These are phyloP conservation scores for Melieria picta DNA, from an alignment of 2,888 invertebrate species.

Conservation along the genomic window DNA sequence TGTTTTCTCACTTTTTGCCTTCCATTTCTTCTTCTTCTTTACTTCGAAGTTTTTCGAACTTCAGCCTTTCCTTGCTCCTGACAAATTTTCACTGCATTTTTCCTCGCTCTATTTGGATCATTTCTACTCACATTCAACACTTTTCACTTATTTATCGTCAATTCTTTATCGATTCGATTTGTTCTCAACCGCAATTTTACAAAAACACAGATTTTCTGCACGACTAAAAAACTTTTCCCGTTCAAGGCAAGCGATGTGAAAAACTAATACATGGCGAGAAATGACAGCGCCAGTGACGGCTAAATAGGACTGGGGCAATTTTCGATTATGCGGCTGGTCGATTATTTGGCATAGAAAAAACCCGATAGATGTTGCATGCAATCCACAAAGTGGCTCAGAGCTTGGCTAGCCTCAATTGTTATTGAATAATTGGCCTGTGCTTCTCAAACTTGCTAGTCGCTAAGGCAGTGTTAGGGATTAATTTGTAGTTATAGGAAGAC, in stretches of 20 bases:
- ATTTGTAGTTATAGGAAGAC: too few species aligned
- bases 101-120: constrained; percentile 8
- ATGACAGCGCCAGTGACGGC: not conserved
- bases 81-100: constrained; percentile 20
- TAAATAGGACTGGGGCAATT: too few species aligned
- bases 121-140: constrained; percentile 35
- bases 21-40: constrained; percentile 19
- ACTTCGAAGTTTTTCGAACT: constrained; percentile 29
- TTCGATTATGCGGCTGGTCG: too few species aligned
- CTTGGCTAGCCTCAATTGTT: too few species aligned
- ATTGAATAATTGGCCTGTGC: too few species aligned
- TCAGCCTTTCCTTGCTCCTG: constrained; percentile 8
- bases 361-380: too few species aligned
- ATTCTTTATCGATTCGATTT: constrained; percentile 11
- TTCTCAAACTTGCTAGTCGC: too few species aligned
- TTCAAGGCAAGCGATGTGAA: constrained; percentile 26
- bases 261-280: constrained; percentile 17
- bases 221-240: constrained; percentile 20
- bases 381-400: too few species aligned
- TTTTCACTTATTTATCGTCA: constrained; percentile 13
- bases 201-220: constrained; percentile 26
- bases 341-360: too few species aligned
- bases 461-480: too few species aligned
- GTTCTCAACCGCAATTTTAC: constrained; percentile 26
- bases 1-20: constrained; percentile 11